Conservation (phyloP, 1,140 invertebrate genomes). For the Ostrea edulis region DNA sequence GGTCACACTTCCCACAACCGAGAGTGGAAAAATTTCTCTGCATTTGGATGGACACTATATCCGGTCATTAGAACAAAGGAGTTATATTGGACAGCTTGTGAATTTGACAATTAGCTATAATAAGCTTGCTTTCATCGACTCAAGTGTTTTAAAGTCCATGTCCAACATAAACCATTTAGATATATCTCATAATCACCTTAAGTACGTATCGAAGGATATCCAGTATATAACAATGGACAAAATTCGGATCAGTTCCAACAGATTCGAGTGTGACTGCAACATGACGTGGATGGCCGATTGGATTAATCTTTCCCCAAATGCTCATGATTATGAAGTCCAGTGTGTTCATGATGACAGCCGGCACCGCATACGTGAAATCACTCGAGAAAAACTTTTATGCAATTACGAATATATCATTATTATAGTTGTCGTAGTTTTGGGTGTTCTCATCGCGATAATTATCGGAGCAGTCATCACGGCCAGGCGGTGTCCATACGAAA, state of each 20-base stretch:
- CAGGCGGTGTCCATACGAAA: conserved; percentile 65
- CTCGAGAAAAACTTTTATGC: conserved; percentile 50
- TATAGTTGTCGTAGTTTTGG: conserved; percentile 49
- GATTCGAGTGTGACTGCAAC: conserved; percentile 56
- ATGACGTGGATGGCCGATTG: conserved; percentile 61
- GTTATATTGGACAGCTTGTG: conserved; percentile 50
- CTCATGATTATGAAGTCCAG: conserved; percentile 39
- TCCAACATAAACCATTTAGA: conserved; percentile 35
- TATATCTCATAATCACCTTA: conserved; percentile 47
- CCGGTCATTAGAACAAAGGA: conserved; percentile 42
- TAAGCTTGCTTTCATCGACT: conserved; percentile 44
- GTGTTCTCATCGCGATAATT: conserved; percentile 48
- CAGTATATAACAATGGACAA: conserved; percentile 43
- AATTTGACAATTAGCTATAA: conserved; percentile 58
- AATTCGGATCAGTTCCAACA: conserved; percentile 42
- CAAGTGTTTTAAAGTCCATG: conserved; percentile 39
- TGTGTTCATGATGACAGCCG: conserved; percentile 51
- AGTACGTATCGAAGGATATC: conserved; percentile 49
- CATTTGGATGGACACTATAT: conserved; percentile 59
- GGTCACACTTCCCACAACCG: conserved; percentile 31
- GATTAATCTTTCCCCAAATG: conserved; percentile 46
- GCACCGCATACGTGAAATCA: conserved; percentile 52
- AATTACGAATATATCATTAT: conserved; percentile 52
- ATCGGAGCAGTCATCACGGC: conserved; percentile 56
- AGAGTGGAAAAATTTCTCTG: conserved; percentile 48